phyloP scores from a whole-genome alignment of 2,797 vertebrate genomes.

The Acipenser transmontanus region DNA sequence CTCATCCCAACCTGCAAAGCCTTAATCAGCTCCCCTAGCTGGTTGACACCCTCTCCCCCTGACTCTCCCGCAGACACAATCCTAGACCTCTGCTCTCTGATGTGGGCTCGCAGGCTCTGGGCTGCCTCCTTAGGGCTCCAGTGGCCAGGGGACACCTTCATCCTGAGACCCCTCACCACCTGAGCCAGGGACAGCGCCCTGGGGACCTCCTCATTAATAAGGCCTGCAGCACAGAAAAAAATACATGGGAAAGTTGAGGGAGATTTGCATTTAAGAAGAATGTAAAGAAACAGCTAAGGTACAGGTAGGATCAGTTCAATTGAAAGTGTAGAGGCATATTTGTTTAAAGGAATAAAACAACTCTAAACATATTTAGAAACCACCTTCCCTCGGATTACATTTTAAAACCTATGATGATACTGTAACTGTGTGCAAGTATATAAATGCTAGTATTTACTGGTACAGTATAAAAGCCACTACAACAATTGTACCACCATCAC shows the following conservation, averaged over 20 bases:
- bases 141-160: slow-evolving; percentile 34
- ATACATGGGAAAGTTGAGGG: background rate
- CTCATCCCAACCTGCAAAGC: slow-evolving; percentile 60
- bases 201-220: slow-evolving; percentile 44
- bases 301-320: too few species aligned
- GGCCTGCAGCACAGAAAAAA: slow-evolving; percentile 29
- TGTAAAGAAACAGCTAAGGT: too few species aligned
- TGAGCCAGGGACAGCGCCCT: slow-evolving; percentile 57
- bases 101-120: slow-evolving; percentile 32
- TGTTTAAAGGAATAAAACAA: slow-evolving; percentile 27
- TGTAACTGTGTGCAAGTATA: too few species aligned
- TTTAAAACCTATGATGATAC: too few species aligned
- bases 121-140: slow-evolving; percentile 57
- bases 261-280: too few species aligned
- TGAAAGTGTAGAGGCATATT: slow-evolving; percentile 19
- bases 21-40: slow-evolving; percentile 50
- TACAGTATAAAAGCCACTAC: too few species aligned
- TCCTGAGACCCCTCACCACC: slow-evolving; percentile 43
- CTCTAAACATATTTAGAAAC: background rate
- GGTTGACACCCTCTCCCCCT: slow-evolving; percentile 33
- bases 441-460: too few species aligned
- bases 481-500: too few species aligned
- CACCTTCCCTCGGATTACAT: background rate
- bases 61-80: slow-evolving; percentile 46
- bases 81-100: slow-evolving; percentile 42